A percentile compares a stretch with the other conserved stretches of the same genome.
phyloP scores from a whole-genome alignment of 2,888 invertebrate genomes.

The Macrosoma leucophasiata region DNA sequence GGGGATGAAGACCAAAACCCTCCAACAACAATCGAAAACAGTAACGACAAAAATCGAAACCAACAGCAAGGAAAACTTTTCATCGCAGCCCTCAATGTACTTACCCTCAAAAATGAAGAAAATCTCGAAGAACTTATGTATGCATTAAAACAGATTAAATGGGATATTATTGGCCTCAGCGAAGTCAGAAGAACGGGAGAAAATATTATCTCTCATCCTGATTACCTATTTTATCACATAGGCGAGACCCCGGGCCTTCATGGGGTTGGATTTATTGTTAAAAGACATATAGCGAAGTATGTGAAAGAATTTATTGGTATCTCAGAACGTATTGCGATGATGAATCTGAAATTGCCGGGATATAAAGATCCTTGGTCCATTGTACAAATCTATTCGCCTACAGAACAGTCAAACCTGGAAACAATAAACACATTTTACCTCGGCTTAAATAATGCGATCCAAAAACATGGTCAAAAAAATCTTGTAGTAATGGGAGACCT shows the following conservation, averaged over 20 bases:
- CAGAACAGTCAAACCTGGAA: too few species aligned
- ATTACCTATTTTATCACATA: neutral
- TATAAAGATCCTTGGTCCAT: neutral
- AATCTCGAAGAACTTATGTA: too few species aligned
- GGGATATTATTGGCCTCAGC: neutral
- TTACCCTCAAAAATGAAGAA: too few species aligned
- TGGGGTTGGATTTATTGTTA: neutral
- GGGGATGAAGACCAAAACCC: constrained; percentile 25
- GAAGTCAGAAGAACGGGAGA: neutral
- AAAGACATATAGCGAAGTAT: neutral
- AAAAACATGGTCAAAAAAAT: too few species aligned
- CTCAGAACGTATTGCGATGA: neutral
- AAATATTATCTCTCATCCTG: neutral
- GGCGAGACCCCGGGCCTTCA: neutral
- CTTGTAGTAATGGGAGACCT: too few species aligned
- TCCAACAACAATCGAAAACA: constrained; percentile 19
- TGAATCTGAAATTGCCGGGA: neutral
- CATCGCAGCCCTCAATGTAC: too few species aligned
- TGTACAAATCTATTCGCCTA: too few species aligned
- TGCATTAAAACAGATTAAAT: neutral
- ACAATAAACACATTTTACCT: too few species aligned
- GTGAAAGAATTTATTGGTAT: too few species aligned
- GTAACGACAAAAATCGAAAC: constrained; percentile 1
- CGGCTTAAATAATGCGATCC: too few species aligned
- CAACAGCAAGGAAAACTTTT: neutral